Percentiles rank a stretch among this genome's conserved stretches.
Conservation (phyloP, 2,797 vertebrate species). For the Forpus xanthops region DNA sequence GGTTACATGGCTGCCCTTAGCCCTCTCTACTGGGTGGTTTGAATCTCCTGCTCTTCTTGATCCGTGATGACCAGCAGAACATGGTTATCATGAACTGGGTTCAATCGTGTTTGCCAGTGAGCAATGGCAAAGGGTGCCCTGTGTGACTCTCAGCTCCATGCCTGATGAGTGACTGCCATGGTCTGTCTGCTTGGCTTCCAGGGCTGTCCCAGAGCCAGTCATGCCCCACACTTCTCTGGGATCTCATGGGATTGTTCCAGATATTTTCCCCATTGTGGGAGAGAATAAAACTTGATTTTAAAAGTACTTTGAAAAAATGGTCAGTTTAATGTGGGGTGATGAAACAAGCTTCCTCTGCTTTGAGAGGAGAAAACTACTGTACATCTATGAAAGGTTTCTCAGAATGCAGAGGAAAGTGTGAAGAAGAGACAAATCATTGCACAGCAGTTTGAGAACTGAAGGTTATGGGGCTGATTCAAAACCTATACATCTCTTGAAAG, state of each 20-base stretch:
- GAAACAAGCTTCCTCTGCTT: neutral
- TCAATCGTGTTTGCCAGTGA: accelerated
- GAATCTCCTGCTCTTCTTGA: neutral
- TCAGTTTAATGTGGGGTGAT: neutral
- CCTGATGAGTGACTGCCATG: too few species aligned
- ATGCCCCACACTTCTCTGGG: neutral
- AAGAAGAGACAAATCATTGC: neutral
- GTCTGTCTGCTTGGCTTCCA: neutral
- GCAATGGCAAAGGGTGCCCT: too few species aligned
- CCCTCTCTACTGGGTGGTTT: neutral
- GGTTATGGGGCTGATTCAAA: neutral
- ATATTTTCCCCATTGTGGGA: neutral
- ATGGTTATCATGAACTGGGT: accelerated
- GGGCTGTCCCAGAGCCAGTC: neutral
- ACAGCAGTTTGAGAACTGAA: neutral
- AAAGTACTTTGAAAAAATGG: neutral
- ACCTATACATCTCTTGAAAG: neutral
- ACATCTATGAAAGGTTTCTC: neutral
- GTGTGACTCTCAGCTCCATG: accelerated
- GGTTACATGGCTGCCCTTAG: neutral
- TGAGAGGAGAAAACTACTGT: neutral
- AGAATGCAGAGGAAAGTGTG: neutral
- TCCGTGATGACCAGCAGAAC: neutral
- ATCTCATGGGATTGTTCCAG: neutral
- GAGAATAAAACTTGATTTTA: neutral